Percentiles rank a stretch among this genome's conserved stretches.
Conservation (phyloP, 2,888 invertebrate species). For the Lasioglossum figueresi region DNA sequence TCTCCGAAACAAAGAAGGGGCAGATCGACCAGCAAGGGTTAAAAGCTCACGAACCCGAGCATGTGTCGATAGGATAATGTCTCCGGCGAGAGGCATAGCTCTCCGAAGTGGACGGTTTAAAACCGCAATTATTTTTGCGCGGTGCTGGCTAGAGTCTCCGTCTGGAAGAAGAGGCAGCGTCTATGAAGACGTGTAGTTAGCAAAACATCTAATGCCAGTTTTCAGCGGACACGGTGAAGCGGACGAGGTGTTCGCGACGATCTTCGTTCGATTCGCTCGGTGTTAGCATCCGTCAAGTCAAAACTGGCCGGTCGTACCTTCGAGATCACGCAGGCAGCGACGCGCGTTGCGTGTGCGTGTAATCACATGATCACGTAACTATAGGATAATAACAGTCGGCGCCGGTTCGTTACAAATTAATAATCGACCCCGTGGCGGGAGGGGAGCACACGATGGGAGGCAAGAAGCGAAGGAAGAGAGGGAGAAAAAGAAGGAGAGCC, state of each 20-base stretch:
- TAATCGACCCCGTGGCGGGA: constrained; percentile 73
- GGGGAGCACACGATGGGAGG: constrained; percentile 27
- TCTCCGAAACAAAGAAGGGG: not conserved
- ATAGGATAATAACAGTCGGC: constrained; percentile 78
- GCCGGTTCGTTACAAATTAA: constrained; percentile 81
- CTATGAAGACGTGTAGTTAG: not conserved
- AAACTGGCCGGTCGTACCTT: not conserved
- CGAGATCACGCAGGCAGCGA: constrained; percentile 4
- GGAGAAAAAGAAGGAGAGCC: not conserved
- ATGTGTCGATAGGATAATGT: not conserved
- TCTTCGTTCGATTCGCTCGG: not conserved
- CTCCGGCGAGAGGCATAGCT: not conserved
- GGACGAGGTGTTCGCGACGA: constrained; percentile 6
- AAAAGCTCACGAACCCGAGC: not conserved
- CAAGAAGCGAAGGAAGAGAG: constrained; percentile 14
- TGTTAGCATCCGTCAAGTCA: constrained; percentile 2
- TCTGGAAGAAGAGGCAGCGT: not conserved
- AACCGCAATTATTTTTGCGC: not conserved
- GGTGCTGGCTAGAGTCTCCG: not conserved
- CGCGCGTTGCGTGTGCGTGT: constrained; percentile 49
- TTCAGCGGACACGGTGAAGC: constrained; percentile 4
- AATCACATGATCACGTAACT: constrained; percentile 75
- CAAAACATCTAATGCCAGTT: constrained; percentile 7
- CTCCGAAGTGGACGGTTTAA: not conserved
- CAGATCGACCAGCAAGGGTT: not conserved